phyloP scores from a whole-genome alignment of 92 coral and sea anemone species.

The Bergia sp. region DNA sequence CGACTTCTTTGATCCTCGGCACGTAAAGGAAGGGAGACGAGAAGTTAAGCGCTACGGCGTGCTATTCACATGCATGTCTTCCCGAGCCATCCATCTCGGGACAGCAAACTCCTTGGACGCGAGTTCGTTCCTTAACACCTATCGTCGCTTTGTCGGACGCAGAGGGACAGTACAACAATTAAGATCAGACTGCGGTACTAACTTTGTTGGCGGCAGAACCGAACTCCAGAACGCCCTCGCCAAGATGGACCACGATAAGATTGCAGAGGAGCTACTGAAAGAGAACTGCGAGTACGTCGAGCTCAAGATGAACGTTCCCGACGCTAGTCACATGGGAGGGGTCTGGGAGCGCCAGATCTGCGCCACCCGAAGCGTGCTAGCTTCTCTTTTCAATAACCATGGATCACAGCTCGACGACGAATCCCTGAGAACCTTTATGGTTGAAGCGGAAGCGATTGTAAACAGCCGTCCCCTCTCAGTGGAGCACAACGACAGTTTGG shows the following conservation, averaged over 20 bases:
- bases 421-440: slow-evolving; percentile 4
- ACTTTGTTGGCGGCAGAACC: slow-evolving; percentile 32
- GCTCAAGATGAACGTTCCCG: slow-evolving; percentile 23
- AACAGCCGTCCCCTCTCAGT: slow-evolving; percentile 34
- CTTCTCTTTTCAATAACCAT: background rate
- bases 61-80: slow-evolving; percentile 16
- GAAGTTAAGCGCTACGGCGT: background rate
- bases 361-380: slow-evolving; percentile 11
- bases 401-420: slow-evolving; percentile 43
- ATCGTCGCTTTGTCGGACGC: background rate
- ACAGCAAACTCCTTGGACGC: background rate
- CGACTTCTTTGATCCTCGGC: slow-evolving; percentile 37
- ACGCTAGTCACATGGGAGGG: slow-evolving; percentile 1
- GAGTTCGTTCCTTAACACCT: slow-evolving; percentile 34
- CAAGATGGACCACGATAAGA: slow-evolving; percentile 22
- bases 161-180: slow-evolving; percentile 20
- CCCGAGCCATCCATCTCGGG: background rate
- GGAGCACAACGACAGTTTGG: slow-evolving; percentile 8
- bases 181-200: slow-evolving; percentile 40
- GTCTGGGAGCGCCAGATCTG: too few relatives aligned
- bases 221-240: background rate
- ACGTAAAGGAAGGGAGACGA: slow-evolving; percentile 34
- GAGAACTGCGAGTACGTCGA: too few relatives aligned
- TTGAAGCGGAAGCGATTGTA: slow-evolving; percentile 16
- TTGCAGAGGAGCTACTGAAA: too few relatives aligned